Percentiles rank a stretch among this genome's conserved stretches.
These are phyloP conservation scores for Erpornis zantholeuca DNA, from an alignment of 2,113 vertebrate species.

Conservation along the genomic window DNA sequence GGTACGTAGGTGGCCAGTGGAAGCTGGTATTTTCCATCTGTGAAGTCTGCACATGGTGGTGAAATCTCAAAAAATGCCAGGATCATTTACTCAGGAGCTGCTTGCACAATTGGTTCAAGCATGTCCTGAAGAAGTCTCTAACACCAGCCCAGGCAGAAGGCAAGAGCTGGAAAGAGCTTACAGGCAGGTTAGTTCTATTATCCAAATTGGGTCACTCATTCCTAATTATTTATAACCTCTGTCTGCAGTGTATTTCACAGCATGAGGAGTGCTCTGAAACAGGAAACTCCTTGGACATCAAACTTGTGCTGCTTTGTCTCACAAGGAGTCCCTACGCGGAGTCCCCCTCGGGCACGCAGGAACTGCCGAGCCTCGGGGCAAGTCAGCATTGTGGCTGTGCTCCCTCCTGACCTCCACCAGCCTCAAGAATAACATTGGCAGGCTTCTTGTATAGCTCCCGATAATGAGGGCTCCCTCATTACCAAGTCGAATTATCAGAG, in stretches of 20 bases:
- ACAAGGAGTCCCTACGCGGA: neutral
- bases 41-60: neutral
- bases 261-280: neutral
- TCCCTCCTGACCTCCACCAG: slow-evolving; percentile 44
- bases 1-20: neutral
- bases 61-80: neutral
- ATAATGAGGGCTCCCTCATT: slow-evolving; percentile 54
- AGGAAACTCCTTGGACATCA: neutral
- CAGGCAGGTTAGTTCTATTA: neutral
- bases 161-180: neutral
- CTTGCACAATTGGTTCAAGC: neutral
- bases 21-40: neutral
- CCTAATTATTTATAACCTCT: slow-evolving; percentile 51
- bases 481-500: slow-evolving; percentile 53
- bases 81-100: neutral
- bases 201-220: neutral
- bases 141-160: neutral
- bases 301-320: neutral
- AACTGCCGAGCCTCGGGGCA: neutral
- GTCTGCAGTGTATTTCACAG: neutral
- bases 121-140: neutral
- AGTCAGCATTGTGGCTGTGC: neutral
- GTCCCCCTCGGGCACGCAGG: neutral
- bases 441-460: neutral
- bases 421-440: slow-evolving; percentile 37